Conservation (phyloP, 2,888 invertebrate genomes). For the Drosophila macrospina region DNA sequence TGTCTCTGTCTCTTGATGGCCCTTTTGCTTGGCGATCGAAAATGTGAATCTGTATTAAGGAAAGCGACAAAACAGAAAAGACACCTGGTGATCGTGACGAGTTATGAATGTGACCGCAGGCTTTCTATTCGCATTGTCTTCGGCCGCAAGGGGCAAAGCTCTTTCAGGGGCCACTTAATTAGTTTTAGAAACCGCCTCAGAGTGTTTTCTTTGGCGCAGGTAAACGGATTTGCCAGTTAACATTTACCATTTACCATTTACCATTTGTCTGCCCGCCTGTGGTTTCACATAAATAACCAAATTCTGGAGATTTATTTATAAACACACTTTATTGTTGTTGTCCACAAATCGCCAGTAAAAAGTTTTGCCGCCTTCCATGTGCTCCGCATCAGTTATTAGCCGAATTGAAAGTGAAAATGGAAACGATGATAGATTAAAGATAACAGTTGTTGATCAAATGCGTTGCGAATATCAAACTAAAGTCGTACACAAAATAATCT, state of each 20-base stretch:
- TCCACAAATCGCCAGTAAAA: constrained; percentile 41
- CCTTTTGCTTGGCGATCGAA: constrained; percentile 35
- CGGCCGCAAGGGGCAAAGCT: constrained; percentile 31
- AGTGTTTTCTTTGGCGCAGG: constrained; percentile 55
- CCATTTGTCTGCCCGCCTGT: constrained; percentile 32
- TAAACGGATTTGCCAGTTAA: constrained; percentile 69
- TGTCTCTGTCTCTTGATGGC: constrained; percentile 17
- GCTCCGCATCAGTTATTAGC: constrained; percentile 61
- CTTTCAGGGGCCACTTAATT: constrained; percentile 61
- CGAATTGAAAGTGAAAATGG: constrained; percentile 60
- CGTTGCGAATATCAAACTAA: constrained; percentile 42
- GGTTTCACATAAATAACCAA: constrained; percentile 54
- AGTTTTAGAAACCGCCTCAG: constrained; percentile 50
- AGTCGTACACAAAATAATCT: background rate
- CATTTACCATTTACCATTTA: constrained; percentile 23
- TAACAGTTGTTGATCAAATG: constrained; percentile 31
- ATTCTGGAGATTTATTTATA: constrained; percentile 45
- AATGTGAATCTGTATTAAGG: constrained; percentile 5
- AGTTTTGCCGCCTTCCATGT: constrained; percentile 50
- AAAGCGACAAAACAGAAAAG: constrained; percentile 15
- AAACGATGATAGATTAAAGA: constrained; percentile 54
- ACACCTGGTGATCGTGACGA: constrained; percentile 59
- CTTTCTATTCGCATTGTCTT: constrained; percentile 72
- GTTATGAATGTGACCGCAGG: constrained; percentile 60
- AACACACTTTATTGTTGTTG: constrained; percentile 3